A percentile compares a stretch with the other conserved stretches of the same genome.
Conservation (phyloP, 1,140 invertebrate species). For the Drosophila yakuba region DNA sequence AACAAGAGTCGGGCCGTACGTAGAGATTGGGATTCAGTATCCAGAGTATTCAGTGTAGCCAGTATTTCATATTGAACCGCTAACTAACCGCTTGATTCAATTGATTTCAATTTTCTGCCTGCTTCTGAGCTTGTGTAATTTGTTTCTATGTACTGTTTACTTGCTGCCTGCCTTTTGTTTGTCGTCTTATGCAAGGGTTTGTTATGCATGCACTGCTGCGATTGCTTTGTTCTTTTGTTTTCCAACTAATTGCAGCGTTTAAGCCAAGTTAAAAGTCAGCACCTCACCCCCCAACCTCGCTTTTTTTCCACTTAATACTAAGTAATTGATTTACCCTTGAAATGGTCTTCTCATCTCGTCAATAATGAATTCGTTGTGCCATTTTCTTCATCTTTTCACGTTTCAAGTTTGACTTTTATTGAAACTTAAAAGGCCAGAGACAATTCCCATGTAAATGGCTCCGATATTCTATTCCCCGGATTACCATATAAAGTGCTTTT, state of each 20-base stretch:
- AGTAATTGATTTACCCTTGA: constrained; percentile 70
- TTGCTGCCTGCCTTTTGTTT: constrained; percentile 35
- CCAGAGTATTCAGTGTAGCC: background rate
- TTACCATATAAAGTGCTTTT: constrained; percentile 66
- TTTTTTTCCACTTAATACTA: constrained; percentile 21
- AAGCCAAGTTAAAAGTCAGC: constrained; percentile 40
- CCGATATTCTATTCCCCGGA: constrained; percentile 40
- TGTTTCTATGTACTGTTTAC: constrained; percentile 49
- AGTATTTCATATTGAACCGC: constrained; percentile 4
- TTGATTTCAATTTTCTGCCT: constrained; percentile 70
- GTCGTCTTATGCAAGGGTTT: constrained; percentile 59
- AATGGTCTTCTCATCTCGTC: constrained; percentile 28
- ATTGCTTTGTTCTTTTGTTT: constrained; percentile 45
- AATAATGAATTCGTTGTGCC: constrained; percentile 24
- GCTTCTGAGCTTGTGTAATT: constrained; percentile 44
- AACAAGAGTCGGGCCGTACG: constrained; percentile 79
- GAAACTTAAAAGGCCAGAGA: constrained; percentile 35
- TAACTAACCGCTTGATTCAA: constrained; percentile 41
- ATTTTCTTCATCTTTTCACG: constrained; percentile 28
- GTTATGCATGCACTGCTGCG: constrained; percentile 60
- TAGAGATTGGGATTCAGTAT: constrained; percentile 41
- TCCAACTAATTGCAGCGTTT: constrained; percentile 52
- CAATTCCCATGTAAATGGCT: constrained; percentile 55
- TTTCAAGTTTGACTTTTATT: constrained; percentile 32
- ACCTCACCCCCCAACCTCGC: background rate